Evolutionary conservation across 2,888 invertebrate species (phyloP).

Genomic region (Rambutsinella grinnellia): DNA sequence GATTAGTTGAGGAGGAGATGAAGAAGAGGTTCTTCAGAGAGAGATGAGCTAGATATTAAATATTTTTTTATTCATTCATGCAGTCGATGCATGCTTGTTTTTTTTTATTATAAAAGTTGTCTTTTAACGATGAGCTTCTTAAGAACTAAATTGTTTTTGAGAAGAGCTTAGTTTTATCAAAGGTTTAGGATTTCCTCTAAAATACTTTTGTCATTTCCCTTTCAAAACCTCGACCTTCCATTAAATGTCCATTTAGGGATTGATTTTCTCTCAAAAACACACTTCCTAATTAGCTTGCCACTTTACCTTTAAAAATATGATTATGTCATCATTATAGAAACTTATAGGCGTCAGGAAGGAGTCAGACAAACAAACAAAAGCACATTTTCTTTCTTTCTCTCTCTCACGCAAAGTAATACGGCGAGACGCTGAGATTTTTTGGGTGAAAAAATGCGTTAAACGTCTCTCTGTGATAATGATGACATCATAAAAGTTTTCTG

Average conservation of each 20-base stretch:
- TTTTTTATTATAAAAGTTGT: constrained; percentile 15
- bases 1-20: constrained; percentile 17
- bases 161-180: not conserved
- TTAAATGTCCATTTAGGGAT: too few species aligned
- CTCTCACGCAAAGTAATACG: not conserved
- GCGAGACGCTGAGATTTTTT: too few species aligned
- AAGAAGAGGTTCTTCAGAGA: not conserved
- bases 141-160: not conserved
- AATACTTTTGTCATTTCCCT: too few species aligned
- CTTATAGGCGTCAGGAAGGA: constrained; percentile 42
- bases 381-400: not conserved
- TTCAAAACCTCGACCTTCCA: too few species aligned
- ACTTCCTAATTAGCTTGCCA: not conserved
- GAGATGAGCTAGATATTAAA: constrained; percentile 6
- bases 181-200: too few species aligned
- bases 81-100: constrained; percentile 39
- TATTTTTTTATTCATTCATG: constrained; percentile 45
- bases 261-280: constrained; percentile 1
- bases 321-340: not conserved
- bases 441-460: too few species aligned
- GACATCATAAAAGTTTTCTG: too few species aligned
- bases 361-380: constrained; percentile 11
- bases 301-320: not conserved
- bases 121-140: constrained; percentile 12
- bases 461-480: too few species aligned